phyloP scores from a whole-genome alignment of 2,113 vertebrate genomes.

The Larimichthys polyactis region DNA sequence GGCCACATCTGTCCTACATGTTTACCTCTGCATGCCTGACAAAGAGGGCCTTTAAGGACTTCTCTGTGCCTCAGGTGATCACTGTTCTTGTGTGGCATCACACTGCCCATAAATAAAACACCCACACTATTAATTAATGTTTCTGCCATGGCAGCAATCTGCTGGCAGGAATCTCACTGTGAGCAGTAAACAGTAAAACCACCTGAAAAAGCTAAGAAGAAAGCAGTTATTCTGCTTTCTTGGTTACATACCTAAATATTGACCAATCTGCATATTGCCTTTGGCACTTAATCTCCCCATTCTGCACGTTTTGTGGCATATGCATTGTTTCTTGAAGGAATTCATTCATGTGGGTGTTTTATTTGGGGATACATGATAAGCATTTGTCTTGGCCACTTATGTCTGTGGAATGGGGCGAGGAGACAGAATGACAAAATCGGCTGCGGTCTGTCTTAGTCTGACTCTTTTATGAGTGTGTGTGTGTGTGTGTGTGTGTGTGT shows the following conservation, averaged over 20 bases:
- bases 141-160: constrained; percentile 53
- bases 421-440: constrained; percentile 59
- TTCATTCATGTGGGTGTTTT: constrained; percentile 61
- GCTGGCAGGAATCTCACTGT: constrained; percentile 51
- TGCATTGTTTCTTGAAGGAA: constrained; percentile 48
- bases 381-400: constrained; percentile 68
- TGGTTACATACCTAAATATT: constrained; percentile 34
- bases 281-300: constrained; percentile 36
- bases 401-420: constrained; percentile 64
- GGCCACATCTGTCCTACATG: constrained; percentile 82
- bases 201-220: constrained; percentile 47
- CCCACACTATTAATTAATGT: constrained; percentile 75
- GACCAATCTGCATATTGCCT: constrained; percentile 17
- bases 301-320: constrained; percentile 29
- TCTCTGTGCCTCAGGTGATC: constrained; percentile 83
- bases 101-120: constrained; percentile 83
- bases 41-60: constrained; percentile 79
- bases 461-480: constrained; percentile 10
- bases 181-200: constrained; percentile 72
- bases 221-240: constrained; percentile 47
- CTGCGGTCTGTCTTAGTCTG: constrained; percentile 60
- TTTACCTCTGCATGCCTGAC: constrained; percentile 80
- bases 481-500: constrained; percentile 44
- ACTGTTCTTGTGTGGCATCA: constrained; percentile 85
- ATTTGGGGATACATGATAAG: constrained; percentile 60